A percentile compares a stretch with the other conserved stretches of the same genome.
These are phyloP conservation scores for Fistularia commersonii DNA, from an alignment of 2,797 vertebrate genomes.

Conservation along the genomic window DNA sequence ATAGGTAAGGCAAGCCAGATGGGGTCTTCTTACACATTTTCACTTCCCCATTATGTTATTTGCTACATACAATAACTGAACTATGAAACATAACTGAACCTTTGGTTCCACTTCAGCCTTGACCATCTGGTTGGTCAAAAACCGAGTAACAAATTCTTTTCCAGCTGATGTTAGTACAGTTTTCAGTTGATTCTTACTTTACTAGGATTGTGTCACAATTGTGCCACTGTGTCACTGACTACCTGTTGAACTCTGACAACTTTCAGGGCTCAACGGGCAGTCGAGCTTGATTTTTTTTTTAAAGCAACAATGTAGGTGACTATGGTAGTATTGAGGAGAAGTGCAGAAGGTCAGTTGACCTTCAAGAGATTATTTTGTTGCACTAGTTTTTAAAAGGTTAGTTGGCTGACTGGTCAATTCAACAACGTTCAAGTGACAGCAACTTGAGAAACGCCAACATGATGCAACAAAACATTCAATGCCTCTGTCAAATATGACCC, in stretches of 20 bases:
- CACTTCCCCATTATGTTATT: neutral
- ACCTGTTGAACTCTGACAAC: slow-evolving; percentile 60
- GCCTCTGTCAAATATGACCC: neutral
- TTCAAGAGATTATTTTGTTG: slow-evolving; percentile 18
- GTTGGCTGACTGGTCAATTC: slow-evolving; percentile 42
- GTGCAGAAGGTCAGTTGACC: slow-evolving; percentile 34
- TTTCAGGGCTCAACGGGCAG: slow-evolving; percentile 20
- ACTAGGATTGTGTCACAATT: slow-evolving; percentile 1
- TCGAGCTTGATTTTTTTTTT: slow-evolving; percentile 12
- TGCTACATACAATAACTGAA: slow-evolving; percentile 1
- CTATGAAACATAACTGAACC: slow-evolving; percentile 1
- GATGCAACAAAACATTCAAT: slow-evolving; percentile 14
- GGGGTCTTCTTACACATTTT: slow-evolving; percentile 32
- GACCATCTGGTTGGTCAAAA: slow-evolving; percentile 59
- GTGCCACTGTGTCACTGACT: slow-evolving; percentile 30
- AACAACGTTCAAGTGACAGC: slow-evolving; percentile 35
- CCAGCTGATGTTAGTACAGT: slow-evolving; percentile 52
- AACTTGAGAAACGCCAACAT: slow-evolving; percentile 46
- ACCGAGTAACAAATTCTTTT: slow-evolving; percentile 35
- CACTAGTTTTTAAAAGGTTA: slow-evolving; percentile 34
- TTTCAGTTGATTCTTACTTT: slow-evolving; percentile 31
- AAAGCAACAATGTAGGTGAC: slow-evolving; percentile 18
- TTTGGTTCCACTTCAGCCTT: slow-evolving; percentile 38
- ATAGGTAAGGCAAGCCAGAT: slow-evolving; percentile 44
- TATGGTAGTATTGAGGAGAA: slow-evolving; percentile 30